Conservation (phyloP, 2,113 vertebrate species). For the Neoarius graeffei region DNA sequence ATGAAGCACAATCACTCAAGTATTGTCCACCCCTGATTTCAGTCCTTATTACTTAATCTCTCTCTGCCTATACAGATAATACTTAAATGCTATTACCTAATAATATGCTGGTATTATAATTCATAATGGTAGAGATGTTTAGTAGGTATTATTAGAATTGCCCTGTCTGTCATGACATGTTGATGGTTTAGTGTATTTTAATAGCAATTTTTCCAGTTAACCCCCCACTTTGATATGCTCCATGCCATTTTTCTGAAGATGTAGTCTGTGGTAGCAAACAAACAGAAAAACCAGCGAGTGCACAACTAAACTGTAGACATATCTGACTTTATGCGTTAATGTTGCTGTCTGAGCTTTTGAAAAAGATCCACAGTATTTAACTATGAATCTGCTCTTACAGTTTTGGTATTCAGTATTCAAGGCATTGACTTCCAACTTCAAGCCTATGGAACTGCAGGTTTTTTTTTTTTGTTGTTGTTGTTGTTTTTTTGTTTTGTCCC, state of each 20-base stretch:
- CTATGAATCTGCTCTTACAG: background rate
- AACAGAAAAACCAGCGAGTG: background rate
- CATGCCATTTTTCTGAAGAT: background rate
- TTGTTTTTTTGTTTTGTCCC: too few relatives aligned
- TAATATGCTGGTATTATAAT: too few relatives aligned
- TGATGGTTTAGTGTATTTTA: background rate
- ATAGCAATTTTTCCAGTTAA: background rate
- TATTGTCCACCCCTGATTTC: too few relatives aligned
- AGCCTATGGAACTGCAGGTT: background rate
- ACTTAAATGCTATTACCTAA: too few relatives aligned
- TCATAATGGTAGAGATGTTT: too few relatives aligned
- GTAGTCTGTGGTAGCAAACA: too few relatives aligned
- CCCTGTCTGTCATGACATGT: too few relatives aligned
- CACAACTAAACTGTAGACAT: background rate
- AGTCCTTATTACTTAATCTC: too few relatives aligned
- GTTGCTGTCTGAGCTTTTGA: background rate
- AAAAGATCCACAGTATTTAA: background rate
- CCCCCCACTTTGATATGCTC: background rate
- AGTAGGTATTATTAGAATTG: too few relatives aligned
- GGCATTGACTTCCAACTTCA: background rate
- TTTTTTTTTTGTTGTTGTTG: background rate
- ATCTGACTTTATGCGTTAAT: background rate
- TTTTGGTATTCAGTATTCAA: background rate
- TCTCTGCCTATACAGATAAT: too few relatives aligned
- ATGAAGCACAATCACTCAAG: too few relatives aligned